These are phyloP conservation scores for Rhizoglyphus robini DNA, from an alignment of 1,140 invertebrate genomes.

Conservation along the genomic window DNA sequence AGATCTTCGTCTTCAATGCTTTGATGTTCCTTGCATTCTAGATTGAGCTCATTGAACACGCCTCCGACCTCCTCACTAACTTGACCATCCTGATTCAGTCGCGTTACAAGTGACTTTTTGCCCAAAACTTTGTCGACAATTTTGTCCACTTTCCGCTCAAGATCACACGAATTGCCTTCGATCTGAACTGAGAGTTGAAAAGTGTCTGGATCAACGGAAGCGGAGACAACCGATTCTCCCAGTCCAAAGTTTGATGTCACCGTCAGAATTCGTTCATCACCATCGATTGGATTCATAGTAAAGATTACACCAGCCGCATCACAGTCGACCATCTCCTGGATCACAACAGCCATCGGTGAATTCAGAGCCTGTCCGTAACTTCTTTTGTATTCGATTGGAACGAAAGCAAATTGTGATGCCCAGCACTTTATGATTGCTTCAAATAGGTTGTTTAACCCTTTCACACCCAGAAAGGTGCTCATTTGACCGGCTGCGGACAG, in stretches of 20 bases:
- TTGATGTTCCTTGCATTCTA: not conserved
- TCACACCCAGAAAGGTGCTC: conserved; percentile 54
- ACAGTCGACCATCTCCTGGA: conserved; percentile 58
- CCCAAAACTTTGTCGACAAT: not conserved
- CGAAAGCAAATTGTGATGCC: conserved; percentile 58
- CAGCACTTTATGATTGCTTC: conserved; percentile 53
- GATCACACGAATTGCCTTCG: not conserved
- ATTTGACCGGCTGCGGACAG: conserved; percentile 70
- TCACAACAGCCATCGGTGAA: conserved; percentile 58
- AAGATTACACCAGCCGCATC: conserved; percentile 65
- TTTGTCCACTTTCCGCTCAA: not conserved
- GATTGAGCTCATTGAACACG: not conserved
- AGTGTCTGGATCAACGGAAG: conserved; percentile 54
- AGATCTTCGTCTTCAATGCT: conserved; percentile 1
- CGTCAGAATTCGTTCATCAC: conserved; percentile 48
- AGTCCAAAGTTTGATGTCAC: conserved; percentile 66
- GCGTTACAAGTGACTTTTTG: not conserved
- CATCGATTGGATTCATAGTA: conserved; percentile 54
- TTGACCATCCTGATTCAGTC: not conserved
- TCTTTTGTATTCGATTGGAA: conserved; percentile 57
- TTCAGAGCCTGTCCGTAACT: conserved; percentile 48
- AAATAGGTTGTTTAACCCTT: conserved; percentile 37
- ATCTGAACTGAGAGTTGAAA: conserved; percentile 37
- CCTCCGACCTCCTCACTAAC: too few relatives aligned
- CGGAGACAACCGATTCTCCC: conserved; percentile 61